Percentiles rank a stretch among this genome's conserved stretches.
These are phyloP conservation scores for Labeo catla DNA, from an alignment of 2,113 vertebrate genomes.

Conservation along the genomic window DNA sequence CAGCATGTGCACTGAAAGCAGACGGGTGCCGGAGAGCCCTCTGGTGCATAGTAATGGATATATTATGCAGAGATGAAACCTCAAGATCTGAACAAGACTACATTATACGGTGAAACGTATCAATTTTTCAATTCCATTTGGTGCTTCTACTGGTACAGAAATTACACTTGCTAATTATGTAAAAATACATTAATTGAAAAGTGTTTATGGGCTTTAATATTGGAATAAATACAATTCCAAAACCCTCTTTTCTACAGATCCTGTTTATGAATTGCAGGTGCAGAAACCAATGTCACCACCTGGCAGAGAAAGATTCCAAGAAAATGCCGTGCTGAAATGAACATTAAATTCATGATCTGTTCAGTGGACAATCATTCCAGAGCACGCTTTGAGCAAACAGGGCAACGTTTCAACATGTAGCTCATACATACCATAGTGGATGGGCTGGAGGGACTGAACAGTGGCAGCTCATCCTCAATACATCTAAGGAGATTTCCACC, in stretches of 20 bases:
- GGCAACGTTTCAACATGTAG: conserved; percentile 30
- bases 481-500: conserved; percentile 8
- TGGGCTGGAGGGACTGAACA: conserved; percentile 31
- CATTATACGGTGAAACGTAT: background rate
- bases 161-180: no score
- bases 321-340: background rate
- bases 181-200: background rate
- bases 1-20: conserved; percentile 13
- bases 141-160: background rate
- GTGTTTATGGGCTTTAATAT: background rate
- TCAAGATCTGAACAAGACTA: background rate
- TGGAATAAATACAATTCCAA: background rate
- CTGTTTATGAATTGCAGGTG: background rate
- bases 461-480: conserved; percentile 22
- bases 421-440: conserved; percentile 29
- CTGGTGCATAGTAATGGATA: conserved; percentile 18
- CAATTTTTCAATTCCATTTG: background rate
- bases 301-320: background rate
- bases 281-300: background rate
- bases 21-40: background rate
- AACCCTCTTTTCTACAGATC: background rate
- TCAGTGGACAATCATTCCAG: conserved; percentile 29
- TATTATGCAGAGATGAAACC: conserved; percentile 14
- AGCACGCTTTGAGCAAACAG: background rate
- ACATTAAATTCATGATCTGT: background rate